Conservation (phyloP, 2,888 invertebrate species). For the Teinopalpus imperialis region DNA sequence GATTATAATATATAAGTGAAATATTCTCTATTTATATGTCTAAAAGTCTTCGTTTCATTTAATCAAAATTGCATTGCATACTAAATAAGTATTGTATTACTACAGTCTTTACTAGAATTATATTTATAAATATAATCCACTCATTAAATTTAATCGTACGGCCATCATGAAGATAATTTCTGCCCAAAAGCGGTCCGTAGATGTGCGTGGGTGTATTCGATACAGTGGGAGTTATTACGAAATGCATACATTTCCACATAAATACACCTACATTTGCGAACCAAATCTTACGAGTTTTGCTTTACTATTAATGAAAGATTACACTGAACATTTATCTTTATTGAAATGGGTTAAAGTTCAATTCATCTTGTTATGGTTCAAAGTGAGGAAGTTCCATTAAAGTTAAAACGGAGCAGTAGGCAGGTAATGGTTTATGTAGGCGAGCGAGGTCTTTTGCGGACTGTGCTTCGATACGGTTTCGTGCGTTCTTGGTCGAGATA, state of each 20-base stretch:
- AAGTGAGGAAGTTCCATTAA: constrained; percentile 42
- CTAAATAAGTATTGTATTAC: too few species aligned
- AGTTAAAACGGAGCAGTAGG: constrained; percentile 44
- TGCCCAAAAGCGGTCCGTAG: constrained; percentile 21
- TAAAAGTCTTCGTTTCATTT: too few species aligned
- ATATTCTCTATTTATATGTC: too few species aligned
- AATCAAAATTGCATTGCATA: too few species aligned
- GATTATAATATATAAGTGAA: too few species aligned
- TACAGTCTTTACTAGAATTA: too few species aligned
- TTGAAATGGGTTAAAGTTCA: constrained; percentile 34
- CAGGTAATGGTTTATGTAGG: constrained; percentile 60
- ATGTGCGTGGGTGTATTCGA: constrained; percentile 53
- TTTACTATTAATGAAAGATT: constrained; percentile 25
- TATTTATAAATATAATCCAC: neutral
- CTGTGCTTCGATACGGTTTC: constrained; percentile 21
- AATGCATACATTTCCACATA: constrained; percentile 53
- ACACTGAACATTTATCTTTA: constrained; percentile 32
- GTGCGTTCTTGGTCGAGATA: constrained; percentile 2
- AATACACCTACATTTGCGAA: constrained; percentile 43
- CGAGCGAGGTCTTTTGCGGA: constrained; percentile 32
- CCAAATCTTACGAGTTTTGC: constrained; percentile 36
- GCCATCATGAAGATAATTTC: constrained; percentile 4
- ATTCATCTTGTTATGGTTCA: constrained; percentile 24
- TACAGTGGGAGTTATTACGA: constrained; percentile 57
- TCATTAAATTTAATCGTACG: neutral